Base-by-base conservation (phyloP, 2,888 invertebrate species). In the Acanthosoma haemorrhoidale region DNA sequence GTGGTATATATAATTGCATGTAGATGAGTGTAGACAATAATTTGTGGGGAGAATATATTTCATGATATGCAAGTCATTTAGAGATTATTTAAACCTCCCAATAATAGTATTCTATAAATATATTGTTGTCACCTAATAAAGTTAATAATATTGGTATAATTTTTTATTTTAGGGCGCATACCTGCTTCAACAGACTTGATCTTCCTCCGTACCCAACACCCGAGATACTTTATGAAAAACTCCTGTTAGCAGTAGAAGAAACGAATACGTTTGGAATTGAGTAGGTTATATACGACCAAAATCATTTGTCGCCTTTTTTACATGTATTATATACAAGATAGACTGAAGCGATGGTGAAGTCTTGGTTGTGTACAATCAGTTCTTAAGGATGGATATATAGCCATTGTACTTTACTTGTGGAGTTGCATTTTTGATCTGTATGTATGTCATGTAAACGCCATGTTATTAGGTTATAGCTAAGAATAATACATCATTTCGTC, bases 251-350 rank as follows among this genome's bases (percentile, higher is more conserved):
- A 58, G 95, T 96, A 38, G 96, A 96, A 80, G 96, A 96, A 81
- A 96, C 96, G 29, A 94, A 93, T 80, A 95, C 95, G 2, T 96
- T 96, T 81, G 95, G 96, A 77, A 96, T 96, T 77, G 96, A 96
- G 82, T 94, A 86, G 87, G 25, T 41, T 25, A 25, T n/a, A 5
- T 51, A 25, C 29, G 51, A 25, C 51, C 51, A 51, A 51, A 51
- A 29, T 51, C n/a, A 13, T 51, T 51, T 51, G 51, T 51, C n/a
- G 51, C 51, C 51, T 51, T 51, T 51, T 43, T 51, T 25, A 51
- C n/a, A 25, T 25, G n/a, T 51, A 51, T 25, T 51, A 32, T 51
- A 9, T 51, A 51, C 6, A n/a, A 51, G 51, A 51, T 25, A 51
- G 51, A 51, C 51, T 51, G 51, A 51, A n/a, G 51, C 29, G 29